These are phyloP conservation scores for Itoplectis maculator DNA, from an alignment of 2,888 invertebrate species.

Conservation along the genomic window DNA sequence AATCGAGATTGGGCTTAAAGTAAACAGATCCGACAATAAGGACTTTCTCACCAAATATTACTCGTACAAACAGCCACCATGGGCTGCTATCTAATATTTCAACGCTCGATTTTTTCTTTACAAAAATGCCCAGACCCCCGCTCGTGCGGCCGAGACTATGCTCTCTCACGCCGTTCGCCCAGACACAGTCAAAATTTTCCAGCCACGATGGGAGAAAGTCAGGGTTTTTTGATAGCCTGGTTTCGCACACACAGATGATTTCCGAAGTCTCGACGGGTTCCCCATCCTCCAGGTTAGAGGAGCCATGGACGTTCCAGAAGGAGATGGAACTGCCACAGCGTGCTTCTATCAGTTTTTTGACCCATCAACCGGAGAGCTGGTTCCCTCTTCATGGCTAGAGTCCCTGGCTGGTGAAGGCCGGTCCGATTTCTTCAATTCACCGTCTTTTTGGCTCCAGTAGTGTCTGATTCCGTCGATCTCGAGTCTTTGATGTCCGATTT, in stretches of 20 bases:
- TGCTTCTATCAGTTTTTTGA: conserved; percentile 13
- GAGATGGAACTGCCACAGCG: neutral
- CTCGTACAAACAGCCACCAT: conserved; percentile 14
- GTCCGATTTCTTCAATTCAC: neutral
- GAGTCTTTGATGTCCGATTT: neutral
- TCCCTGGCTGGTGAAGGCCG: neutral
- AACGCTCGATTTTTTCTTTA: neutral
- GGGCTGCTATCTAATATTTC: conserved; percentile 2
- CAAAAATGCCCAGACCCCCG: conserved; percentile 17
- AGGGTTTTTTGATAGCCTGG: neutral
- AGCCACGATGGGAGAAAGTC: neutral
- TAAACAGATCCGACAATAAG: neutral
- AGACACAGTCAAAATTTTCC: neutral
- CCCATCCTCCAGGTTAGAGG: conserved; percentile 21
- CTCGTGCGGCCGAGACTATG: conserved; percentile 13
- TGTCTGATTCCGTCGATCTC: neutral
- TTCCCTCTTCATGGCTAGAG: neutral
- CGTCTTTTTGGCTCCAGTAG: conserved; percentile 13
- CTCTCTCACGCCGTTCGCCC: conserved; percentile 16
- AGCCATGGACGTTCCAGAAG: conserved; percentile 27
- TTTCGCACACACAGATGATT: conserved; percentile 18
- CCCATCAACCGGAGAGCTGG: neutral
- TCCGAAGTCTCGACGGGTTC: neutral
- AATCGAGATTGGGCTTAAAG: conserved; percentile 1
- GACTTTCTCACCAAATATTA: neutral